phyloP scores from a whole-genome alignment of 2,797 vertebrate species.

The Dendrocincla tyrannina region DNA sequence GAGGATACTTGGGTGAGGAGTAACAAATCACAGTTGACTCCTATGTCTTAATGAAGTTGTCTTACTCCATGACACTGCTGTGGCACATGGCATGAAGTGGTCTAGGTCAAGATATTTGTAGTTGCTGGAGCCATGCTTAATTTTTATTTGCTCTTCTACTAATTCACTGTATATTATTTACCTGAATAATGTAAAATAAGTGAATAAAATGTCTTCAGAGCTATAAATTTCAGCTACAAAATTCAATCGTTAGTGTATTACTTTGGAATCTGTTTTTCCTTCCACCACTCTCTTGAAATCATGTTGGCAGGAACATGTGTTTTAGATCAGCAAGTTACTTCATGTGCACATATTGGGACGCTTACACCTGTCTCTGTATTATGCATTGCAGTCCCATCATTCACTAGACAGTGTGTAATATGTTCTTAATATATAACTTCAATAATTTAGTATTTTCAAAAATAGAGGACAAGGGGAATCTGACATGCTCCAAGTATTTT shows the following conservation, averaged over 20 bases:
- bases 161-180: background rate
- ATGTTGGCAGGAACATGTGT: background rate
- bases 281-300: background rate
- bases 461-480: background rate
- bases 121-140: background rate
- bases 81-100: background rate
- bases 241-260: background rate
- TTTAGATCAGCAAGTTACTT: background rate
- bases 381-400: background rate
- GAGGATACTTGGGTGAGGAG: background rate
- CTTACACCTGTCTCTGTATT: background rate
- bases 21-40: background rate
- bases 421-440: slow-evolving; percentile 14
- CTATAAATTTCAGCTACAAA: background rate
- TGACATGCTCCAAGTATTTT: background rate
- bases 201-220: background rate
- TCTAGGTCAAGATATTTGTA: background rate
- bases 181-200: background rate
- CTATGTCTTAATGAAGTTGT: background rate
- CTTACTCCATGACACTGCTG: background rate
- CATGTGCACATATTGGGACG: background rate
- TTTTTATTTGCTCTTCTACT: background rate
- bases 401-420: background rate
- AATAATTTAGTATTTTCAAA: slow-evolving; percentile 1
- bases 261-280: background rate